Percentiles rank a stretch among this genome's conserved stretches.
Evolutionary conservation across 2,113 vertebrate genomes (phyloP).

Genomic region (Pelodiscus sinensis): DNA sequence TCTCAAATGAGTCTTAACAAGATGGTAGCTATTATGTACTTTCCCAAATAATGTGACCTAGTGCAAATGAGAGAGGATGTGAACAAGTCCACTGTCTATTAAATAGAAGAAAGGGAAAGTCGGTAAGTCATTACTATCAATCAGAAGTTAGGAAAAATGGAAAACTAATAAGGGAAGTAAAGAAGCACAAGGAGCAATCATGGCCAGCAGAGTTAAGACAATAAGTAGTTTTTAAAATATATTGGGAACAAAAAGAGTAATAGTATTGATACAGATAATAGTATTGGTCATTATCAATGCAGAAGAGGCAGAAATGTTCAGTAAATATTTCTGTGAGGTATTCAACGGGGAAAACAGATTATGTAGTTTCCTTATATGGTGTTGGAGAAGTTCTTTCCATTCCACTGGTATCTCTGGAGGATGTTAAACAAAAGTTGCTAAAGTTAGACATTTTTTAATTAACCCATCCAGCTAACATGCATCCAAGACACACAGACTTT

Average conservation of each 20-base stretch:
- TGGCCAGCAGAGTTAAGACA: not conserved
- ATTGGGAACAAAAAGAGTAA: not conserved
- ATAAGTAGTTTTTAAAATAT: not conserved
- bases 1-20: constrained; percentile 34
- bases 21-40: constrained; percentile 14
- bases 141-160: not conserved
- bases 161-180: not conserved
- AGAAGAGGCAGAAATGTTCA: not conserved
- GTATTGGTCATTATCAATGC: not conserved
- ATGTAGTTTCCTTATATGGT: not conserved
- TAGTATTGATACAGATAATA: not conserved
- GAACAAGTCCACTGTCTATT: not conserved
- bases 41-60: not conserved
- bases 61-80: not conserved
- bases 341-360: not conserved
- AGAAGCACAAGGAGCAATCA: not conserved
- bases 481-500: not conserved
- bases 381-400: not conserved
- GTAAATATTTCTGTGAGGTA: not conserved
- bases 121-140: not conserved
- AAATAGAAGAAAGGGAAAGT: not conserved
- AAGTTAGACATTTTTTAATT: not conserved
- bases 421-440: not conserved
- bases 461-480: not conserved
- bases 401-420: not conserved